Conservation (phyloP, 2,888 invertebrate species). For the Rhagonycha fulva region DNA sequence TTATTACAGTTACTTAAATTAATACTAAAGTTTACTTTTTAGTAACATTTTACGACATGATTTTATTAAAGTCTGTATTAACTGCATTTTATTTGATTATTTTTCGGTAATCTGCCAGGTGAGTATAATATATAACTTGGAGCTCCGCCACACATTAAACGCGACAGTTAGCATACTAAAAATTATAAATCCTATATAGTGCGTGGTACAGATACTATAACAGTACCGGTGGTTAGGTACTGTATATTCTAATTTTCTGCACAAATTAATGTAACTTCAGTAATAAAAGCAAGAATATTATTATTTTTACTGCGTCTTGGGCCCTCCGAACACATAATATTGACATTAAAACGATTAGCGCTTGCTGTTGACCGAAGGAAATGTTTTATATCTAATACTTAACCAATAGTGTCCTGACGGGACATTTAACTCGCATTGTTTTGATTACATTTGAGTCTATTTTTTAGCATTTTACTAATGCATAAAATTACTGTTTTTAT, state of each 20-base stretch:
- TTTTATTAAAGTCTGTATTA: neutral
- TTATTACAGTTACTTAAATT: neutral
- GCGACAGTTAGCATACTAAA: neutral
- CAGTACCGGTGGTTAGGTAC: neutral
- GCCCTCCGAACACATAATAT: too few species aligned
- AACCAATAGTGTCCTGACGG: neutral
- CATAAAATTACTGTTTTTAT: neutral
- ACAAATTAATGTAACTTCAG: neutral
- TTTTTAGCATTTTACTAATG: too few species aligned
- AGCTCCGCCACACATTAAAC: neutral
- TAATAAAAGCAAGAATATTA: too few species aligned
- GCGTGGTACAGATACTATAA: too few species aligned
- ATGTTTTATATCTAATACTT: neutral
- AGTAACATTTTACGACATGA: neutral
- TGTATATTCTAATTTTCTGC: neutral
- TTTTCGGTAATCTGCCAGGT: neutral
- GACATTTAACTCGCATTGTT: too few species aligned
- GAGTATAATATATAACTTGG: neutral
- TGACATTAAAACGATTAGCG: too few species aligned
- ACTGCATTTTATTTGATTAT: neutral
- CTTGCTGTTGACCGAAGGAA: neutral
- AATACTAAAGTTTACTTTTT: neutral
- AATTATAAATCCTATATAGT: neutral
- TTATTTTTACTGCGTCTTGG: too few species aligned
- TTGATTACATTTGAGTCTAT: too few species aligned